These are phyloP conservation scores for Nasonia vitripennis DNA, from an alignment of 1,140 invertebrate species.

Conservation along the genomic window DNA sequence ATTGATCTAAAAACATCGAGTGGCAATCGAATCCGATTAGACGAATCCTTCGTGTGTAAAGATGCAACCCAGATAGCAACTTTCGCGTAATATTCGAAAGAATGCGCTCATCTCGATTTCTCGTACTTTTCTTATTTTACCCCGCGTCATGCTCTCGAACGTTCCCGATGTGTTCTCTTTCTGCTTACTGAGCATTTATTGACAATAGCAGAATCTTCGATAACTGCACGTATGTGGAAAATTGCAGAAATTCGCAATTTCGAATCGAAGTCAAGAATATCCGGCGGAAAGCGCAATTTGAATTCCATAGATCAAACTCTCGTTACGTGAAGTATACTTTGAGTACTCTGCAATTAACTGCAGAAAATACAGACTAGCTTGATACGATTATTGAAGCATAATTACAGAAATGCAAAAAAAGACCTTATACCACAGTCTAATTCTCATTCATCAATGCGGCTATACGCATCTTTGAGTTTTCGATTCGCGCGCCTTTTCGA, in stretches of 20 bases:
- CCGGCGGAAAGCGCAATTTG: not conserved
- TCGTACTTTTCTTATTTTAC: constrained; percentile 9
- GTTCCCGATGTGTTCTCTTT: not conserved
- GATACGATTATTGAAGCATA: constrained; percentile 3
- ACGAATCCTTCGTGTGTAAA: constrained; percentile 32
- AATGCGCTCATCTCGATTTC: constrained; percentile 34
- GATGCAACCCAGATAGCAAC: constrained; percentile 42
- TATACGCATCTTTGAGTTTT: not conserved
- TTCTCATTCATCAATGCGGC: constrained; percentile 13
- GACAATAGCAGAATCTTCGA: no score
- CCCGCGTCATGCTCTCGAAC: not conserved
- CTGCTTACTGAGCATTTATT: not conserved
- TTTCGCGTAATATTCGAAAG: constrained; percentile 33
- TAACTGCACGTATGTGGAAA: no score
- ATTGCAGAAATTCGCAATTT: not conserved
- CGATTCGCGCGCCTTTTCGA: not conserved
- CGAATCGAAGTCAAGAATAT: not conserved
- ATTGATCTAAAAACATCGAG: constrained; percentile 24
- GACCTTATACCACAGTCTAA: not conserved
- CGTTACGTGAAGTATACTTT: not conserved
- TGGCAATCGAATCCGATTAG: constrained; percentile 34
- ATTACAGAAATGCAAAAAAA: not conserved
- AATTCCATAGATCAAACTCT: not conserved
- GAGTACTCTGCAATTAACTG: not conserved
- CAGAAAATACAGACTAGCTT: not conserved